Conservation (phyloP, 2,113 vertebrate genomes). For the Scomber scombrus region DNA sequence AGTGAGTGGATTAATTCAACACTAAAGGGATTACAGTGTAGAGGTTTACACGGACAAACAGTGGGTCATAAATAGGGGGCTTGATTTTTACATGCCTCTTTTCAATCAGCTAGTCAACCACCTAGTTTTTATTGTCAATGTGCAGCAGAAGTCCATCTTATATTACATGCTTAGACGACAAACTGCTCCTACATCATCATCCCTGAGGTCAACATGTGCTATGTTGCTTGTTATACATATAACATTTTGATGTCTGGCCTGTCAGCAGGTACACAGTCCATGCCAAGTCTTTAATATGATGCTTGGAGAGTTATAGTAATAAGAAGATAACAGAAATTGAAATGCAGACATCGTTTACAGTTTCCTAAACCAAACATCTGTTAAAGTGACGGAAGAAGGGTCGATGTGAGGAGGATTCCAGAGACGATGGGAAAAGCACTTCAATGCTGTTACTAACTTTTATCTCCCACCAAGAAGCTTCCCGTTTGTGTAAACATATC, state of each 20-base stretch:
- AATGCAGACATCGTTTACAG: slow-evolving; percentile 96
- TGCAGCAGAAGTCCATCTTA: slow-evolving; percentile 20
- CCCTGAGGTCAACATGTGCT: slow-evolving; percentile 49
- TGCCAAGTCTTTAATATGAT: slow-evolving; percentile 91
- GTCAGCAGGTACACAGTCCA: slow-evolving; percentile 76
- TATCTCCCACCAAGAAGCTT: slow-evolving; percentile 89
- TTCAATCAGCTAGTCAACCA: slow-evolving; percentile 55
- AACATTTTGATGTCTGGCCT: slow-evolving; percentile 51
- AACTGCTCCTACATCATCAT: slow-evolving; percentile 22
- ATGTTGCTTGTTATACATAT: slow-evolving; percentile 35
- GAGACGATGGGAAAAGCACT: slow-evolving; percentile 94
- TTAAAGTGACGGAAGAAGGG: slow-evolving; percentile 94
- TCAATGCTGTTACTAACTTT: slow-evolving; percentile 90
- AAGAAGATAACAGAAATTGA: slow-evolving; percentile 93
- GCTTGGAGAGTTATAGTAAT: slow-evolving; percentile 94
- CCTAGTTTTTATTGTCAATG: slow-evolving; percentile 36
- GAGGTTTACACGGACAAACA: slow-evolving; percentile 79
- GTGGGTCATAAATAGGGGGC: slow-evolving; percentile 70
- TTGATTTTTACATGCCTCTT: slow-evolving; percentile 62
- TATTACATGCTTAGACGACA: slow-evolving; percentile 38
- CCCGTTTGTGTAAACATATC: slow-evolving; percentile 93
- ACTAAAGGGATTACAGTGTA: slow-evolving; percentile 78
- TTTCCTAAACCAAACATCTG: slow-evolving; percentile 98
- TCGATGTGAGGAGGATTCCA: slow-evolving; percentile 90
- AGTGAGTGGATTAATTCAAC: slow-evolving; percentile 81